Evolutionary conservation across 1,140 invertebrate genomes (phyloP), one percentile per base, ranked within the genome.

Genomic region (Meteorus sp.): DNA sequence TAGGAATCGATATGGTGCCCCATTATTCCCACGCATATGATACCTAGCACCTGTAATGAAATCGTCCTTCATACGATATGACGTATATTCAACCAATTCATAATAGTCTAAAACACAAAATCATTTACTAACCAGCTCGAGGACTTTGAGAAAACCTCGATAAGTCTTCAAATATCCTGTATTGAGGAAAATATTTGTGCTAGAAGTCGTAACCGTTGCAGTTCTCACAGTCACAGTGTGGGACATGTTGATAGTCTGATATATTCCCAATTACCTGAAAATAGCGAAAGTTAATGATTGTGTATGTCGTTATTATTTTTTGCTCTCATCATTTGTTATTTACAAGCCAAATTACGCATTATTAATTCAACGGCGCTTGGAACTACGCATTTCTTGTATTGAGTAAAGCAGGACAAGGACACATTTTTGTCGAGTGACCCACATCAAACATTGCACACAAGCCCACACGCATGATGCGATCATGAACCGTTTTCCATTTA

Each of bases 191-290:
- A 92, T 83, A 4, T 87, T 83, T 0, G 88, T 86, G 20, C 89
- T 88, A n/a, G 83, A 86, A 3, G 88, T 88, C 11, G 89, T 91
- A n/a, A 90, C 91, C 2, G 83, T 84, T 19, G 90, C 91, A 59
- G 90, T 84, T 11, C 89, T 91, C 35, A 93, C 89, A 31, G 90
- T 93, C 62, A 93, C 89, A 31, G 88, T 84, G 77, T 92, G 90
- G 60, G 90, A 91, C 91, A 93, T 93, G 29, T 17, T 62, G 48
- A 3, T 44, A 27, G 20, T 22, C 35, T 48, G 13, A 8, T 44
- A 6, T 4, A 2, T 44, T 15, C 4, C 25, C 27, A 23, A 50
- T 19, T 29, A 22, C 33, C 48, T 56, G 51, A 43, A 33, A 33
- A 33, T 7, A 33, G 11, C 11, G 11, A 7, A 6, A 11, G 29